A percentile compares a stretch with the other conserved stretches of the same genome.
These are phyloP conservation scores for Phrynocephalus guinanensis DNA, from an alignment of 2,797 vertebrate species.

Conservation along the genomic window DNA sequence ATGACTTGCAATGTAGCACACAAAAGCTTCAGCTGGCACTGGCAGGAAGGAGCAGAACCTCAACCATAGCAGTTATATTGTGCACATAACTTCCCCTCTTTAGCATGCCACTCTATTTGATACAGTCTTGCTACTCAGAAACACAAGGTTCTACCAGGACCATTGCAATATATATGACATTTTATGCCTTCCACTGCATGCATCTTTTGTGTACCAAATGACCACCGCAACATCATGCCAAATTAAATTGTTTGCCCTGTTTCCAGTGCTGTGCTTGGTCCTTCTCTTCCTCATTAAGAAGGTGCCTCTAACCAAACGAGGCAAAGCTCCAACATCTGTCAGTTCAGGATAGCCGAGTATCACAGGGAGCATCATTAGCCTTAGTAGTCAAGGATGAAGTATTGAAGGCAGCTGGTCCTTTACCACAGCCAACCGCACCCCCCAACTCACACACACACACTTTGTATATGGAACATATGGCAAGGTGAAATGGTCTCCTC, in stretches of 20 bases:
- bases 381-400: conserved; percentile 22
- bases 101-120: neutral
- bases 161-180: neutral
- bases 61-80: neutral
- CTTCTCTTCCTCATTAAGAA: neutral
- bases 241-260: neutral
- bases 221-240: neutral
- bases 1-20: neutral
- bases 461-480: neutral
- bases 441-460: neutral
- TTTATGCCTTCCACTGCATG: neutral
- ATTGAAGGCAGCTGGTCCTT: neutral
- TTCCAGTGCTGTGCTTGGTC: rapidly evolving
- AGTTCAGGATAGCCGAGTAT: rapidly evolving
- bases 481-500: rapidly evolving
- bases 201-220: neutral
- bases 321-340: neutral
- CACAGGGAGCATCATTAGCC: conserved; percentile 14
- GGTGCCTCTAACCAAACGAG: neutral
- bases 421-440: neutral
- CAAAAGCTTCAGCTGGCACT: neutral
- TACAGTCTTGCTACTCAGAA: neutral
- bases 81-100: neutral
- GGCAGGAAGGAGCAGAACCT: neutral
- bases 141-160: neutral